Evolutionary conservation across 2,888 invertebrate species (phyloP), one percentile per base, ranked within the genome.

Genomic region (Caenorhabditis afra): DNA sequence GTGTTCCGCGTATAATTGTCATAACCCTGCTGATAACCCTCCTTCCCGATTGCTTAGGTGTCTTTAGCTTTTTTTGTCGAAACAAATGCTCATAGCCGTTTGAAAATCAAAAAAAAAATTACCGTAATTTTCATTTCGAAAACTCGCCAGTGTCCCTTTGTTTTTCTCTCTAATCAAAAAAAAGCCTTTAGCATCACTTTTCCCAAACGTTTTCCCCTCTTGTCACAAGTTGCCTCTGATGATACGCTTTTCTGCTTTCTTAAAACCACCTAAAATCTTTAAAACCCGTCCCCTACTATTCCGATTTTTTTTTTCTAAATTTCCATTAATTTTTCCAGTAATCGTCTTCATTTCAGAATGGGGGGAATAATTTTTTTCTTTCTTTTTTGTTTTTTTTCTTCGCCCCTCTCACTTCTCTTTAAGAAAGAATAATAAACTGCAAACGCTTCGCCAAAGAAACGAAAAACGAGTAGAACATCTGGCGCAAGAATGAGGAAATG

Each of bases 381-480:
- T 29, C 3, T 16, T n/a, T 53, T n/a, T 29, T 20, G 4, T 35
- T 35, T n/a, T 29, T 29, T 29, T 7, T 5, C 29, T 29, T 7
- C 29, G 4, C 29, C 29, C 29, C n/a, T n/a, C n/a, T n/a, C n/a
- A n/a, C 37, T 37, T 37, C 37, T 37, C n/a, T 37, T 41, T 41
- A 11, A 41, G 14, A 41, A 41, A 41, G 11, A 41, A 41, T 37
- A 79, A 71, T 71, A 73, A 73, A 73, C 64, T 73, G 64, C 64
- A 73, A 58, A 57, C 50, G 73, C 73, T 73, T 73, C 73, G 73
- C 71, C n/a, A 37, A 53, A 53, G 22, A 50, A 29, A 14, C n/a
- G 55, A 39, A 53, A 45, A 52, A 23, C 39, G 20, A 22, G 5
- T 23, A 61, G 37, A 70, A 70, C 70, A 70, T 70, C 61, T 70